Conservation (phyloP, 2,113 vertebrate genomes). For the Engraulis encrasicolus region DNA sequence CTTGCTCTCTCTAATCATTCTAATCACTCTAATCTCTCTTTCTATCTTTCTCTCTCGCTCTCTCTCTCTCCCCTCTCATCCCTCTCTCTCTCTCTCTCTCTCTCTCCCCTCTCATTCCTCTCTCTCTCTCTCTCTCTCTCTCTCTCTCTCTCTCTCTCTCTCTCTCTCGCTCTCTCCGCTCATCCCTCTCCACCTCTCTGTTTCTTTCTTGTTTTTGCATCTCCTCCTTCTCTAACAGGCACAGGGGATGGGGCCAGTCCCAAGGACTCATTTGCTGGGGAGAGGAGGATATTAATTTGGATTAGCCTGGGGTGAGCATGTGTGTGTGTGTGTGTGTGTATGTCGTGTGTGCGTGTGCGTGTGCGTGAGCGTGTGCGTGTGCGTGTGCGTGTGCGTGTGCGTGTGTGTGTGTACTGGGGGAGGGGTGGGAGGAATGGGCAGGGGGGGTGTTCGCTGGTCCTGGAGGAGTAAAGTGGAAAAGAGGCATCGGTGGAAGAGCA, state of each 20-base stretch:
- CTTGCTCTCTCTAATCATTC: background rate
- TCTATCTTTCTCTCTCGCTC: background rate
- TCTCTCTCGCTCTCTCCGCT: background rate
- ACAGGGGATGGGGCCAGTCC: slow-evolving; percentile 33
- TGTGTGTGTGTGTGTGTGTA: no score
- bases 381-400: no score
- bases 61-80: background rate
- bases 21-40: no score
- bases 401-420: no score
- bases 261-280: slow-evolving; percentile 49
- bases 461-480: slow-evolving; percentile 37
- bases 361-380: no score
- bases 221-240: background rate
- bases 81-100: background rate
- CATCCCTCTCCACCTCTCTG: background rate
- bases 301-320: slow-evolving; percentile 55
- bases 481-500: slow-evolving; percentile 44
- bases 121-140: background rate
- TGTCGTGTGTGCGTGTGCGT: no score
- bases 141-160: background rate
- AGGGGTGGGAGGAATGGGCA: no score
- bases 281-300: slow-evolving; percentile 60
- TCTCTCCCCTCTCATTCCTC: no score
- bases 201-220: background rate
- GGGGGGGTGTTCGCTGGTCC: slow-evolving; percentile 33